phyloP scores from a whole-genome alignment of 2,888 invertebrate species.

The Agrochola circellaris region DNA sequence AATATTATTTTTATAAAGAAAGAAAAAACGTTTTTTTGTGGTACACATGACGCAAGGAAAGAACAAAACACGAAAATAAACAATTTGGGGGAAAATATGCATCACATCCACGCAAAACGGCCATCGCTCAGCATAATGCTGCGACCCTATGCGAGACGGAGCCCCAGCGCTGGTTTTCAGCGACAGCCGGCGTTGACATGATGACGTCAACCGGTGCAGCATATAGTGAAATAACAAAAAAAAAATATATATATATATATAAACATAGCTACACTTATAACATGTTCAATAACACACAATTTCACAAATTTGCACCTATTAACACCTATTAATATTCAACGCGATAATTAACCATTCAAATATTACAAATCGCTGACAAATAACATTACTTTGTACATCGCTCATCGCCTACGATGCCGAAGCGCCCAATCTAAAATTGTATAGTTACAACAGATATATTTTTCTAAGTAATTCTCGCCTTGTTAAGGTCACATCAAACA shows the following conservation, averaged over 20 bases:
- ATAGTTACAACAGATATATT: constrained; percentile 44
- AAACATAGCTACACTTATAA: neutral
- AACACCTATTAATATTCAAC: neutral
- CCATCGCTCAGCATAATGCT: too few relatives aligned
- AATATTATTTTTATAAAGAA: neutral
- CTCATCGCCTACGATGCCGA: neutral
- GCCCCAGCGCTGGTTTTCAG: too few relatives aligned
- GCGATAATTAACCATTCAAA: neutral
- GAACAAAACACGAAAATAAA: too few relatives aligned
- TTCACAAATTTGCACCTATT: constrained; percentile 5
- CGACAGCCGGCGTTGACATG: too few relatives aligned
- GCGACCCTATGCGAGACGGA: too few relatives aligned
- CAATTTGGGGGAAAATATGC: too few relatives aligned
- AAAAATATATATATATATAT: too few relatives aligned
- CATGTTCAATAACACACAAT: neutral
- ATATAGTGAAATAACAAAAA: too few relatives aligned
- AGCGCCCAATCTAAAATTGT: constrained; percentile 18
- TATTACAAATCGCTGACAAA: neutral
- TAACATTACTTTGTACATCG: neutral
- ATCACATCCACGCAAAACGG: too few relatives aligned
- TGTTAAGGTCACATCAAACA: constrained; percentile 59
- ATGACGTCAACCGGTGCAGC: too few relatives aligned
- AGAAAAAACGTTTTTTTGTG: too few relatives aligned
- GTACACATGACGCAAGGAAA: too few relatives aligned
- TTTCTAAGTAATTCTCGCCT: constrained; percentile 53